phyloP scores from a whole-genome alignment of 1,140 invertebrate species.

The Sipha flava region DNA sequence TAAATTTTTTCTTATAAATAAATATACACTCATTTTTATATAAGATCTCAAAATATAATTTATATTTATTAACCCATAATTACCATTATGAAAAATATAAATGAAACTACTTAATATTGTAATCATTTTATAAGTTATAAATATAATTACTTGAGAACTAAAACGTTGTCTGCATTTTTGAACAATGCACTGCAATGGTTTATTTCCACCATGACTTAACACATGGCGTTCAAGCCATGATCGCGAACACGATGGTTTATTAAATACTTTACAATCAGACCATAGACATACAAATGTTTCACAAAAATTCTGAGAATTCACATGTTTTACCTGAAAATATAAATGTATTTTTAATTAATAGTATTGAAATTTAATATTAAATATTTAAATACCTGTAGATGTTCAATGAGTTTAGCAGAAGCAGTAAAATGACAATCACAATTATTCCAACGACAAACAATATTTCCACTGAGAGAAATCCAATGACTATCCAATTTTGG shows the following conservation, averaged over 20 bases:
- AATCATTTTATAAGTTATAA: constrained; percentile 13
- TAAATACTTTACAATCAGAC: constrained; percentile 90
- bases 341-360: background rate
- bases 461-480: constrained; percentile 15
- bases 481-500: constrained; percentile 17
- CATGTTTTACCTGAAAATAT: constrained; percentile 61
- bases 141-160: constrained; percentile 66
- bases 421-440: constrained; percentile 70
- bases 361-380: background rate
- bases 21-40: too few relatives aligned
- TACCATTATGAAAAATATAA: too few relatives aligned
- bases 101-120: too few relatives aligned
- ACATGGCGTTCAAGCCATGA: constrained; percentile 91
- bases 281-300: constrained; percentile 84
- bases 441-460: constrained; percentile 73
- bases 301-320: constrained; percentile 68
- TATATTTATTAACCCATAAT: too few relatives aligned
- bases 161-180: constrained; percentile 85
- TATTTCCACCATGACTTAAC: constrained; percentile 81
- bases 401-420: constrained; percentile 71
- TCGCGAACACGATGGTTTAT: constrained; percentile 77
- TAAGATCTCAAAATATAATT: too few relatives aligned
- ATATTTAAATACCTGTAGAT: constrained; percentile 61
- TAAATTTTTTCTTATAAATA: too few relatives aligned
- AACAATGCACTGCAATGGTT: constrained; percentile 91